phyloP scores from a whole-genome alignment of 1,140 invertebrate genomes.

The Orchesella cincta region DNA sequence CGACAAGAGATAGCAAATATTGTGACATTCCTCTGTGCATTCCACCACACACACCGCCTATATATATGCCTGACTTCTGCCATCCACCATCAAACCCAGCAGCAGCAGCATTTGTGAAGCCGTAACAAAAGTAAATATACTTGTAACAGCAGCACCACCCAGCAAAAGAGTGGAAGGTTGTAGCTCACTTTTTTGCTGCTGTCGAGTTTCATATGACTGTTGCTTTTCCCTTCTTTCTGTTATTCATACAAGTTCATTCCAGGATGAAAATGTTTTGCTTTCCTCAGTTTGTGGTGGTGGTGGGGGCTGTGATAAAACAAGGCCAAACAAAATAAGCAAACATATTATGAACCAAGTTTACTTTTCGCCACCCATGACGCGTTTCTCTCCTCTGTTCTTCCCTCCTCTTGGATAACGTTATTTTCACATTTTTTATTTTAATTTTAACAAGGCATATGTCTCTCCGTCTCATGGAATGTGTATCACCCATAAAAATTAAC shows the following conservation, averaged over 20 bases:
- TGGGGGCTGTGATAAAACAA: not conserved
- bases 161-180: too few relatives aligned
- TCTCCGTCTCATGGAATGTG: too few relatives aligned
- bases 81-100: not conserved
- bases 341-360: slow-evolving; percentile 1
- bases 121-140: not conserved
- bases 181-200: not conserved
- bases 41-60: too few relatives aligned
- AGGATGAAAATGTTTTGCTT: not conserved
- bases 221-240: not conserved
- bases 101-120: too few relatives aligned
- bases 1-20: not conserved
- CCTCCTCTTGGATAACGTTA: too few relatives aligned
- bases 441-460: too few relatives aligned
- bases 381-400: too few relatives aligned
- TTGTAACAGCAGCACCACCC: too few relatives aligned
- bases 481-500: too few relatives aligned
- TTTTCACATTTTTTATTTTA: too few relatives aligned
- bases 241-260: not conserved
- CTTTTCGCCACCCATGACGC: not conserved
- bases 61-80: too few relatives aligned
- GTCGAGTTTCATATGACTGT: not conserved
- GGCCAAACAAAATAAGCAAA: slow-evolving; percentile 1
- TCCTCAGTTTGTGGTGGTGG: not conserved
- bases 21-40: not conserved